Conservation (phyloP, 2,888 invertebrate genomes). For the Nomada hirtipes region DNA sequence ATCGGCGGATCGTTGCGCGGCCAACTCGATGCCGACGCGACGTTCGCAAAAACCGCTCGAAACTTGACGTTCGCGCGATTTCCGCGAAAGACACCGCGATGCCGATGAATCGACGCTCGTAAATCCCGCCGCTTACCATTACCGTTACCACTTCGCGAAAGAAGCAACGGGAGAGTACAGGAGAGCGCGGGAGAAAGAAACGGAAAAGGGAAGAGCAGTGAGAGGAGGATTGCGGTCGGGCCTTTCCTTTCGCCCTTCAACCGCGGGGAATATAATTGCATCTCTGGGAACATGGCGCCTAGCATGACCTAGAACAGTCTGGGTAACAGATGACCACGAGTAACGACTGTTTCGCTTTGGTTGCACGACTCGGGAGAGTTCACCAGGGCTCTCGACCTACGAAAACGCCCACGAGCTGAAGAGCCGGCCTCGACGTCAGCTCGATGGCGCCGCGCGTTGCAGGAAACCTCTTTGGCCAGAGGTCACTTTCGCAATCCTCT, state of each 20-base stretch:
- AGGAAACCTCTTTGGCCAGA: conserved; percentile 39
- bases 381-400: conserved; percentile 22
- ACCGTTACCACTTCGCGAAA: conserved; percentile 71
- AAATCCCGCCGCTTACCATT: conserved; percentile 76
- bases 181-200: conserved; percentile 24
- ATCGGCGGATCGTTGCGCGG: conserved; percentile 52
- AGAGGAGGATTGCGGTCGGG: conserved; percentile 31
- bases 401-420: conserved; percentile 53
- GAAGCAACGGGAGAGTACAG: conserved; percentile 40
- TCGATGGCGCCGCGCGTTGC: conserved; percentile 36
- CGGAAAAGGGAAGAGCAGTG: conserved; percentile 32
- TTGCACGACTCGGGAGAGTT: conserved; percentile 34
- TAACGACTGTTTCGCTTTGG: conserved; percentile 34
- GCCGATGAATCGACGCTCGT: conserved; percentile 70
- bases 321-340: background rate
- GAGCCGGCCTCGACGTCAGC: conserved; percentile 47
- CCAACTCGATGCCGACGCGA: background rate
- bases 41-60: conserved; percentile 39
- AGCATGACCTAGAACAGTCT: conserved; percentile 49
- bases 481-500: conserved; percentile 52
- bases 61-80: conserved; percentile 59
- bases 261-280: conserved; percentile 53
- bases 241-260: conserved; percentile 64
- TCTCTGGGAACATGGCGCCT: conserved; percentile 66
- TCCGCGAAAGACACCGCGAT: conserved; percentile 65